These are phyloP conservation scores for Myiothlypis coronata DNA, from an alignment of 2,797 vertebrate species.

Conservation along the genomic window DNA sequence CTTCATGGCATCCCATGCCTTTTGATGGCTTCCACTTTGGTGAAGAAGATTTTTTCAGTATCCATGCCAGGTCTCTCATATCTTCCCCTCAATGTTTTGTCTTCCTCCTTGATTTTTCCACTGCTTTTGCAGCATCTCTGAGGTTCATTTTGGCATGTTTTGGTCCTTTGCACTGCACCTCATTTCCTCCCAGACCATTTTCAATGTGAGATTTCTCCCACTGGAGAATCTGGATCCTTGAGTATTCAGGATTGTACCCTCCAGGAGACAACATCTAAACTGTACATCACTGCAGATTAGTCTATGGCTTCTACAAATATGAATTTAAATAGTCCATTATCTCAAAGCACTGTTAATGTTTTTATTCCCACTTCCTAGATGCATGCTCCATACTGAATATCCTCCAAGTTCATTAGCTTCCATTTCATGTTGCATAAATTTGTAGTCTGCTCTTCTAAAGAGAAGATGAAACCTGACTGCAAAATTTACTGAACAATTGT, in stretches of 20 bases:
- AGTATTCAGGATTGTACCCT: not conserved
- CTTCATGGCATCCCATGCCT: not conserved
- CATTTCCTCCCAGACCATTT: not conserved
- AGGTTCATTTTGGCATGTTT: not conserved
- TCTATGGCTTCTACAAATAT: slow-evolving; percentile 60
- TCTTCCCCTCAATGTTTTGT: not conserved
- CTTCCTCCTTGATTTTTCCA: not conserved
- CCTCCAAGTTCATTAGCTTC: slow-evolving; percentile 69
- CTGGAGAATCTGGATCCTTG: not conserved
- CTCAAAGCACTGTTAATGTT: slow-evolving; percentile 64
- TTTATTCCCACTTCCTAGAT: slow-evolving; percentile 67
- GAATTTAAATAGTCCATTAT: slow-evolving; percentile 67
- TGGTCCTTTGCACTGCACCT: not conserved
- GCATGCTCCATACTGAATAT: slow-evolving; percentile 27
- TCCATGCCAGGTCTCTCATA: not conserved
- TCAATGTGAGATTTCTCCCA: not conserved
- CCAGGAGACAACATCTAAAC: not conserved
- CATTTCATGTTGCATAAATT: slow-evolving; percentile 68
- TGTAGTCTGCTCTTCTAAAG: slow-evolving; percentile 62
- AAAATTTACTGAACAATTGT: slow-evolving; percentile 61
- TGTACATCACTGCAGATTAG: not conserved
- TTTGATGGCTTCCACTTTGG: not conserved
- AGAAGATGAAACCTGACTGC: slow-evolving; percentile 61
- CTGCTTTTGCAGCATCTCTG: not conserved
- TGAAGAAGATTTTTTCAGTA: not conserved